These are phyloP conservation scores for Oncorhynchus nerka DNA, from an alignment of 2,113 vertebrate genomes.

Conservation along the genomic window DNA sequence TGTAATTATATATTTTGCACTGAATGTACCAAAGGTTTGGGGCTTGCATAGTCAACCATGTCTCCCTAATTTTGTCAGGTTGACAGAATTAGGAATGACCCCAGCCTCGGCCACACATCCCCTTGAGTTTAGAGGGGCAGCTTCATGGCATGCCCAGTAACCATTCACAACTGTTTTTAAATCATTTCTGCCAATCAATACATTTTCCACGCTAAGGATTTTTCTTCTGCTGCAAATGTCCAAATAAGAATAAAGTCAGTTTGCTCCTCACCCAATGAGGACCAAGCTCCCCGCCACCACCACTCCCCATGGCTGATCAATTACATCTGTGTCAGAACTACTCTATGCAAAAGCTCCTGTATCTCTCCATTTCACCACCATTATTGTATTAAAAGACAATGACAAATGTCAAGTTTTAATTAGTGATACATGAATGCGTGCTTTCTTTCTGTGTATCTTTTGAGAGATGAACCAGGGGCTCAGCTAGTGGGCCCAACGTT, in stretches of 20 bases:
- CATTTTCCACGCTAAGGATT: slow-evolving; percentile 39
- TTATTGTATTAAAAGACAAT: slow-evolving; percentile 73
- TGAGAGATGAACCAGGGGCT: neutral
- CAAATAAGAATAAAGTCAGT: slow-evolving; percentile 18
- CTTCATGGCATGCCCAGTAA: slow-evolving; percentile 43
- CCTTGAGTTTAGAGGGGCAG: slow-evolving; percentile 30
- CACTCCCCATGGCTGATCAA: slow-evolving; percentile 34
- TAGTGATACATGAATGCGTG: slow-evolving; percentile 21
- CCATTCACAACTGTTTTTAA: slow-evolving; percentile 30
- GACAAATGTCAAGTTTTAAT: slow-evolving; percentile 57
- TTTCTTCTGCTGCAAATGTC: slow-evolving; percentile 31
- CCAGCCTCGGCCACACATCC: slow-evolving; percentile 19
- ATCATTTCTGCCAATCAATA: slow-evolving; percentile 20
- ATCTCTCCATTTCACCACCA: slow-evolving; percentile 67
- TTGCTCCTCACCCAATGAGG: slow-evolving; percentile 33
- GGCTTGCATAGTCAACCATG: slow-evolving; percentile 64
- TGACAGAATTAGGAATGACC: slow-evolving; percentile 30
- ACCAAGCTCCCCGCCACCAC: slow-evolving; percentile 9
- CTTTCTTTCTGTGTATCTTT: slow-evolving; percentile 16
- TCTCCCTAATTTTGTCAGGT: slow-evolving; percentile 46
- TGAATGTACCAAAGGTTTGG: slow-evolving; percentile 75
- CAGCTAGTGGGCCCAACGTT: neutral
- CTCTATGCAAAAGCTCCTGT: slow-evolving; percentile 75
- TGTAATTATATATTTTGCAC: slow-evolving; percentile 74
- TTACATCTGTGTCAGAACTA: slow-evolving; percentile 61